Percentiles rank a stretch among this genome's conserved stretches.
phyloP scores from a whole-genome alignment of 2,797 vertebrate genomes.

The Oreochromis grahami region DNA sequence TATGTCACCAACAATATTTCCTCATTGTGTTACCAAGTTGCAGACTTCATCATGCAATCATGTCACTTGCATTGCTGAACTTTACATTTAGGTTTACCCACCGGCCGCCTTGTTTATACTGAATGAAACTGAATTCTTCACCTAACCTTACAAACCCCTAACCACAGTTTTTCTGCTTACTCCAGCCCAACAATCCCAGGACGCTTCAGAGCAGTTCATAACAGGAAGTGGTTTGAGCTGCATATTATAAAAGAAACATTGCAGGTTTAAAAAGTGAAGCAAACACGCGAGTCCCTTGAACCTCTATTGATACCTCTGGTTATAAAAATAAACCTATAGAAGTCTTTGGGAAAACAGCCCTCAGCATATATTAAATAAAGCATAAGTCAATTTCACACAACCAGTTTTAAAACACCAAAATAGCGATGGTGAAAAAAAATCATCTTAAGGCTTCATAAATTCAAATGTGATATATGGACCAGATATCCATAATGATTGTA shows the following conservation, averaged over 20 bases:
- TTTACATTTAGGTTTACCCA: not conserved
- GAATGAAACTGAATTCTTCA: not conserved
- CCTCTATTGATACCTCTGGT: not conserved
- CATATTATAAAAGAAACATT: not conserved
- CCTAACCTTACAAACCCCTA: not conserved
- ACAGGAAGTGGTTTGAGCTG: not conserved
- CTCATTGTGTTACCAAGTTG: not conserved
- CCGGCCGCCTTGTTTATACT: not conserved
- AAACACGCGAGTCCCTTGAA: rapidly evolving
- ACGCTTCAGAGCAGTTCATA: not conserved
- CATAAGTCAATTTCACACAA: not conserved
- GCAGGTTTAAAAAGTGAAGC: not conserved
- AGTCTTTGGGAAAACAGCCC: not conserved
- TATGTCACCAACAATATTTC: not conserved
- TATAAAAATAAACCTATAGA: not conserved
- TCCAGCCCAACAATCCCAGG: not conserved
- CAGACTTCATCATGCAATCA: rapidly evolving
- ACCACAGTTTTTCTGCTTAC: not conserved
- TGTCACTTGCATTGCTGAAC: not conserved
- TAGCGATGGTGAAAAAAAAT: not conserved
- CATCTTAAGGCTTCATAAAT: not conserved
- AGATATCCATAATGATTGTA: not conserved
- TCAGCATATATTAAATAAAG: not conserved
- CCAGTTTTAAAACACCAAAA: not conserved
- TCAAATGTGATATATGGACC: not conserved